Conservation (phyloP, 2,113 vertebrate genomes). For the Ciconia boyciana region DNA sequence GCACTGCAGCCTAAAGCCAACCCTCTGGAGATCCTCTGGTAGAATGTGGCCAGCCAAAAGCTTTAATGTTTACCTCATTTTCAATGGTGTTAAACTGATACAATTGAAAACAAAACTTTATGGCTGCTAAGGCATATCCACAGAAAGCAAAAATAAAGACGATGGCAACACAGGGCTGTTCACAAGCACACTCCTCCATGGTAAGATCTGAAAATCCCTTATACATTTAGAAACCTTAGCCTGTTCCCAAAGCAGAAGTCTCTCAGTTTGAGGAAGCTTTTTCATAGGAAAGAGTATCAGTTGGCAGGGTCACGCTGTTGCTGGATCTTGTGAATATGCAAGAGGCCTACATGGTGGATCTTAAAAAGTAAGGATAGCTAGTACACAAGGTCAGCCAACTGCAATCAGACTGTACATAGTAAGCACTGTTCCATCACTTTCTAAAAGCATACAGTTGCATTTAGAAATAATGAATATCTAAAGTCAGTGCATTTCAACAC, state of each 20-base stretch:
- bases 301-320: background rate
- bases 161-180: background rate
- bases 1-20: background rate
- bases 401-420: background rate
- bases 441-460: background rate
- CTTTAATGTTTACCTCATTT: background rate
- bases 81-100: background rate
- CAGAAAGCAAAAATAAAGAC: background rate
- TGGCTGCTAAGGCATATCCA: background rate
- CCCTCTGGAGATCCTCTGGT: background rate
- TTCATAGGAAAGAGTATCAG: background rate
- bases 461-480: background rate
- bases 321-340: background rate
- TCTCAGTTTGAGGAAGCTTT: background rate
- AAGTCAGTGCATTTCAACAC: background rate
- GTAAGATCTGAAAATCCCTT: background rate
- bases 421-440: background rate
- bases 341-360: background rate
- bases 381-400: background rate
- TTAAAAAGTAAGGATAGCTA: background rate
- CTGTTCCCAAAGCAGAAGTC: background rate
- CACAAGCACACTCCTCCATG: rapidly evolving
- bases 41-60: background rate
- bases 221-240: background rate
- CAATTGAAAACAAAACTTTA: background rate